Conservation (phyloP, 2,888 invertebrate species). For the Melanchra persicariae region DNA sequence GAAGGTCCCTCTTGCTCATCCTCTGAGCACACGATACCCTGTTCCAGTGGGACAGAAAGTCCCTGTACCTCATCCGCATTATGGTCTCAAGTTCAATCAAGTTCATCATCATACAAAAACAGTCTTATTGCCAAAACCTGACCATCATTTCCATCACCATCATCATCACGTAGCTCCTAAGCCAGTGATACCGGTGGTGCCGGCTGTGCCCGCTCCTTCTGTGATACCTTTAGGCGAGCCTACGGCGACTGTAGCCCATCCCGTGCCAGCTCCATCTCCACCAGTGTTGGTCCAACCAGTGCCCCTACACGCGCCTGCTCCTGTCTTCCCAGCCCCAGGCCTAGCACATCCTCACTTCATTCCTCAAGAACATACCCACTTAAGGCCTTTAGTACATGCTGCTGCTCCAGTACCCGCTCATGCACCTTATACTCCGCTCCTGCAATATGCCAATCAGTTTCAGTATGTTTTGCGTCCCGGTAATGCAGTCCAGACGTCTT, state of each 20-base stretch:
- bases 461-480: constrained; percentile 86
- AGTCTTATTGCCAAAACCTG: constrained; percentile 76
- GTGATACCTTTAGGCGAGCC: constrained; percentile 76
- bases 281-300: constrained; percentile 69
- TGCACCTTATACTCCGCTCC: constrained; percentile 73
- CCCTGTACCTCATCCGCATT: constrained; percentile 82
- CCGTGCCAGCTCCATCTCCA: constrained; percentile 77
- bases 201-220: constrained; percentile 73
- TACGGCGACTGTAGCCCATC: constrained; percentile 73
- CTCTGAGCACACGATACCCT: constrained; percentile 77
- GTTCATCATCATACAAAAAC: constrained; percentile 79
- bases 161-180: constrained; percentile 84
- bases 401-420: constrained; percentile 74
- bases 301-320: constrained; percentile 65
- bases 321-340: constrained; percentile 65
- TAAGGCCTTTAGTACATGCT: constrained; percentile 74
- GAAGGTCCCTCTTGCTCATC: constrained; percentile 84
- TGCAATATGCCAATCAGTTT: constrained; percentile 75
- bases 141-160: constrained; percentile 86
- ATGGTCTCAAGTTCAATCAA: constrained; percentile 83
- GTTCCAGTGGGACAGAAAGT: constrained; percentile 82
- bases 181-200: constrained; percentile 79
- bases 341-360: constrained; percentile 69
- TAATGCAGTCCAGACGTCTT: constrained; percentile 85
- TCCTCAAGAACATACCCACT: constrained; percentile 74